Conservation (phyloP, 1,140 invertebrate species). For the Drosophila kanapiae region DNA sequence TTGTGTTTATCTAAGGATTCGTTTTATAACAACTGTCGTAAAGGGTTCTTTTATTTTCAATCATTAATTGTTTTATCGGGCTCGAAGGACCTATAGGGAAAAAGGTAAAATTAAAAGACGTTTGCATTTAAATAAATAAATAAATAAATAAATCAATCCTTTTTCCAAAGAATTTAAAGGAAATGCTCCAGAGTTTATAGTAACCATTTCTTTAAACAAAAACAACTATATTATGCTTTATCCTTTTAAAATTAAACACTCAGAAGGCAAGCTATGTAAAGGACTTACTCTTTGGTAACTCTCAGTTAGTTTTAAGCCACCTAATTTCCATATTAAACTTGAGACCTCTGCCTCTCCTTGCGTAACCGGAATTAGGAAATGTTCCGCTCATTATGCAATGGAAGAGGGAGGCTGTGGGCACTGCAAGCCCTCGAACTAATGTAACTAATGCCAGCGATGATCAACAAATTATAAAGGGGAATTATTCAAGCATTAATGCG, state of each 20-base stretch:
- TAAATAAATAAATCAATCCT: too few species aligned
- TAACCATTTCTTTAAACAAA: neutral
- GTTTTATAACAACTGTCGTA: too few species aligned
- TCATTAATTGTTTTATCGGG: too few species aligned
- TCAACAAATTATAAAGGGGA: slow-evolving; percentile 65
- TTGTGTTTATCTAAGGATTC: too few species aligned
- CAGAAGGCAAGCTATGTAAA: too few species aligned
- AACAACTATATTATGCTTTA: neutral
- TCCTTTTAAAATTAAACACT: too few species aligned
- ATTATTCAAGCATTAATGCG: slow-evolving; percentile 81
- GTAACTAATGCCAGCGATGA: slow-evolving; percentile 68
- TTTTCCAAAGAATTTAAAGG: neutral
- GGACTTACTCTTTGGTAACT: neutral
- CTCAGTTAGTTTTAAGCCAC: neutral
- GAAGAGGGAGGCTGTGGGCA: slow-evolving; percentile 6
- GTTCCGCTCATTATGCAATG: slow-evolving; percentile 52
- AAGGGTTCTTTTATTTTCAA: too few species aligned
- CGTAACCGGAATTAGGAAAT: slow-evolving; percentile 37
- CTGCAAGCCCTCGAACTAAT: slow-evolving; percentile 60
- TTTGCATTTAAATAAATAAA: too few species aligned
- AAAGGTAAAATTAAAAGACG: too few species aligned
- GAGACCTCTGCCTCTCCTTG: neutral
- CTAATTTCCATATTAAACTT: slow-evolving; percentile 1
- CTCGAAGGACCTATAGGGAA: too few species aligned
- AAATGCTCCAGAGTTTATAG: neutral